These are phyloP conservation scores for Scleropages formosus DNA, from an alignment of 2,797 vertebrate species.

Conservation along the genomic window DNA sequence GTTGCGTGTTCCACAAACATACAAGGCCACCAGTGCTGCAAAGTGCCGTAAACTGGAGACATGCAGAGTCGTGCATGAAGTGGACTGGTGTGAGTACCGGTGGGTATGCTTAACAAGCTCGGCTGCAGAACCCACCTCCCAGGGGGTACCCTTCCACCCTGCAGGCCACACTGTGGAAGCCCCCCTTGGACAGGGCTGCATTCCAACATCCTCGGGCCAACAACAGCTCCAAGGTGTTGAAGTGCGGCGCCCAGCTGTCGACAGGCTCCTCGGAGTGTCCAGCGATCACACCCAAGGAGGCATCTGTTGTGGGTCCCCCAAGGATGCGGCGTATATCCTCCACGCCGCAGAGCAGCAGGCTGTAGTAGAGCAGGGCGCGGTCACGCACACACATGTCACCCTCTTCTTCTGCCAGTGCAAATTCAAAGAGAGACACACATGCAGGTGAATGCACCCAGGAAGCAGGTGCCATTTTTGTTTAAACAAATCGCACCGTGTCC, in stretches of 20 bases:
- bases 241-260: constrained; percentile 77
- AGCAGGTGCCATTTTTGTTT: background rate
- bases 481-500: background rate
- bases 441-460: background rate
- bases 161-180: constrained; percentile 44
- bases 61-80: no score
- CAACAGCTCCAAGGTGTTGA: constrained; percentile 82
- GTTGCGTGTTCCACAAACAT: no score
- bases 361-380: constrained; percentile 87
- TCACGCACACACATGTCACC: constrained; percentile 85
- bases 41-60: no score
- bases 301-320: constrained; percentile 84
- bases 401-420: constrained; percentile 78
- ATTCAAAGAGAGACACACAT: background rate
- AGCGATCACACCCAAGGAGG: constrained; percentile 80
- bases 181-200: constrained; percentile 42
- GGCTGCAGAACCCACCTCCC: constrained; percentile 18
- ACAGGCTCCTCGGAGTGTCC: constrained; percentile 74
- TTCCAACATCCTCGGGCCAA: constrained; percentile 62
- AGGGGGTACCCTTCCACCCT: constrained; percentile 31
- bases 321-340: constrained; percentile 73
- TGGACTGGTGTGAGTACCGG: no score
- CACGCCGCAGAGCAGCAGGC: constrained; percentile 78
- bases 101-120: no score
- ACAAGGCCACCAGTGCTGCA: no score